A percentile compares a stretch with the other conserved stretches of the same genome.
Evolutionary conservation across 1,140 invertebrate species (phyloP).

Genomic region (Heterodera schachtii): DNA sequence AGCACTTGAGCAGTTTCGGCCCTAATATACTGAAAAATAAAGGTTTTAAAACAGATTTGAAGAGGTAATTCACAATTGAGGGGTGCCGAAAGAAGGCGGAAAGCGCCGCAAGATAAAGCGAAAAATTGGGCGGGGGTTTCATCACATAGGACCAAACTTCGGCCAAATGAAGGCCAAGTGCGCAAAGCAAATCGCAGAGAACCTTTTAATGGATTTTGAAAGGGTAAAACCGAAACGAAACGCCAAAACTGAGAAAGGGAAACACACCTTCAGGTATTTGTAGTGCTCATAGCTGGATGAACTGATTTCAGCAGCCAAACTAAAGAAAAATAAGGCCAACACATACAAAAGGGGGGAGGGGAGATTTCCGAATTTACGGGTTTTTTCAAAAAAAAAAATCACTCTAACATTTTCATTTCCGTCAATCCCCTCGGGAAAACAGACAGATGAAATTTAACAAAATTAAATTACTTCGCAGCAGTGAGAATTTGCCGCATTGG

Average conservation of each 20-base stretch:
- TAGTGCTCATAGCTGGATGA: constrained; percentile 48
- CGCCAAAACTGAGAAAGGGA: not conserved
- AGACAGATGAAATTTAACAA: constrained; percentile 1
- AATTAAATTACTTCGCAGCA: constrained; percentile 35
- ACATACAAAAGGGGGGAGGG: too few species aligned
- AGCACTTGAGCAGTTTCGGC: constrained; percentile 53
- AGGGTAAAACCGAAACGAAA: not conserved
- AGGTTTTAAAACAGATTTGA: constrained; percentile 21
- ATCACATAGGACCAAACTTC: constrained; percentile 53
- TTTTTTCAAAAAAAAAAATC: not conserved
- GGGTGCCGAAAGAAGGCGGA: constrained; percentile 56
- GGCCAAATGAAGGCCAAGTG: constrained; percentile 52
- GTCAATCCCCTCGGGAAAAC: not conserved
- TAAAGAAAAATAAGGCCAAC: constrained; percentile 13
- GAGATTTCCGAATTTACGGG: not conserved
- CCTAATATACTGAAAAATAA: constrained; percentile 50
- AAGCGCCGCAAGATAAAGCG: constrained; percentile 53
- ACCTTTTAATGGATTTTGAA: constrained; percentile 34
- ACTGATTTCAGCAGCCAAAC: constrained; percentile 43
- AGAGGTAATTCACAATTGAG: constrained; percentile 49
- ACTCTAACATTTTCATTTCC: not conserved
- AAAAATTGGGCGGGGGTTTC: constrained; percentile 54
- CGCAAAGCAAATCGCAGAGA: constrained; percentile 51
- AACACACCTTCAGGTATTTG: constrained; percentile 47
- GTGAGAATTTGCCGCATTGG: constrained; percentile 52